Conservation (phyloP, 1,140 invertebrate genomes). For the Aphelenchoides besseyi region DNA sequence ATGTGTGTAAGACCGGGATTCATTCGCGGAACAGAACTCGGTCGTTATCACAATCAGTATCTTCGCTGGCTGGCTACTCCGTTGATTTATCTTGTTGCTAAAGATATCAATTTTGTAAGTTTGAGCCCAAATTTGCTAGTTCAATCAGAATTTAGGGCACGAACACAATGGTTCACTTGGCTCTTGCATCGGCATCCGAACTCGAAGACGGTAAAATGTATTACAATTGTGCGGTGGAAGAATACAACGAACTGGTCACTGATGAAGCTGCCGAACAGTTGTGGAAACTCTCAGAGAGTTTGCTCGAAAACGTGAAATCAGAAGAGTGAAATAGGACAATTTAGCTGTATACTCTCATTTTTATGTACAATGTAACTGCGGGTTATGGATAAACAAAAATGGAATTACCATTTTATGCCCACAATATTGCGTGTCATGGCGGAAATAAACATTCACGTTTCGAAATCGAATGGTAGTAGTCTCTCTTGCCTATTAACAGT, state of each 20-base stretch:
- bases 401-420: no score
- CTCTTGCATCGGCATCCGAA: conserved; percentile 5
- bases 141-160: conserved; percentile 30
- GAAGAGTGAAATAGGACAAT: no score
- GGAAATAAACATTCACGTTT: conserved; percentile 1
- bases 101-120: conserved; percentile 22
- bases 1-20: conserved; percentile 36
- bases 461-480: no score
- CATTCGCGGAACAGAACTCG: conserved; percentile 38
- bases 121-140: conserved; percentile 7
- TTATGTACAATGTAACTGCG: no score
- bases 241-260: conserved; percentile 29
- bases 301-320: conserved; percentile 17
- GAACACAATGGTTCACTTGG: conserved; percentile 32
- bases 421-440: neutral
- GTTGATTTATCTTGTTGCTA: conserved; percentile 36
- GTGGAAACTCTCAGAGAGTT: conserved; percentile 26
- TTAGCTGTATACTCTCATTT: no score
- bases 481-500: no score
- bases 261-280: conserved; percentile 29
- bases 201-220: conserved; percentile 30
- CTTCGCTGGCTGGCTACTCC: conserved; percentile 31
- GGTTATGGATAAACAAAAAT: neutral
- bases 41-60: conserved; percentile 39
- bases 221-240: conserved; percentile 26